These are phyloP conservation scores for Conops quadrifasciatus DNA, from an alignment of 2,888 invertebrate genomes.

Conservation along the genomic window DNA sequence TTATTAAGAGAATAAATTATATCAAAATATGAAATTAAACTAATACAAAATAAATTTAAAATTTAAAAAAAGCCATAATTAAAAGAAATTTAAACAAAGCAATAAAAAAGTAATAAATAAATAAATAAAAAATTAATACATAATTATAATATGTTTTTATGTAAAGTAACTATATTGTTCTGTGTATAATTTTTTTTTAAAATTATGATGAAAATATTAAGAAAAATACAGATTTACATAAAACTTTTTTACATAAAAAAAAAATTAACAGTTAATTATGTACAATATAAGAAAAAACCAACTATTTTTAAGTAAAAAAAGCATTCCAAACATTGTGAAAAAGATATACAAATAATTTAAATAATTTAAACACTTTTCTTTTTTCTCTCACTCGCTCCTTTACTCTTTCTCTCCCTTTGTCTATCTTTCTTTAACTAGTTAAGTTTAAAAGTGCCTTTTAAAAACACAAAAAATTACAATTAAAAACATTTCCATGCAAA, in stretches of 20 bases:
- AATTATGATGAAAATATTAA: too few relatives aligned
- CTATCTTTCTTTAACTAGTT: slow-evolving; percentile 7
- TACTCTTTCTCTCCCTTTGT: slow-evolving; percentile 12
- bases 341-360: too few relatives aligned
- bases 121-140: slow-evolving; percentile 16
- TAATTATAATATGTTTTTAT: too few relatives aligned
- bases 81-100: slow-evolving; percentile 27
- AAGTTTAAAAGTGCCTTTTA: slow-evolving; percentile 41
- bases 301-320: background rate
- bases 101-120: slow-evolving; percentile 30
- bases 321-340: too few relatives aligned
- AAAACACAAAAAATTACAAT: slow-evolving; percentile 35
- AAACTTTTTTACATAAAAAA: slow-evolving; percentile 5
- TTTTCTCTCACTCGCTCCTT: slow-evolving; percentile 25
- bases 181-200: too few relatives aligned
- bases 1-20: too few relatives aligned
- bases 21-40: too few relatives aligned
- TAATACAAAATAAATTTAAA: too few relatives aligned
- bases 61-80: too few relatives aligned
- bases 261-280: slow-evolving; percentile 29
- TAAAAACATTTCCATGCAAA: too few relatives aligned
- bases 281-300: too few relatives aligned
- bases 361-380: slow-evolving; percentile 10
- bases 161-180: too few relatives aligned
- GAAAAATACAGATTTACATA: background rate